A percentile compares a stretch with the other conserved stretches of the same genome.
These are phyloP conservation scores for Drosophila subobscura DNA, from an alignment of 1,140 invertebrate species.

Conservation along the genomic window DNA sequence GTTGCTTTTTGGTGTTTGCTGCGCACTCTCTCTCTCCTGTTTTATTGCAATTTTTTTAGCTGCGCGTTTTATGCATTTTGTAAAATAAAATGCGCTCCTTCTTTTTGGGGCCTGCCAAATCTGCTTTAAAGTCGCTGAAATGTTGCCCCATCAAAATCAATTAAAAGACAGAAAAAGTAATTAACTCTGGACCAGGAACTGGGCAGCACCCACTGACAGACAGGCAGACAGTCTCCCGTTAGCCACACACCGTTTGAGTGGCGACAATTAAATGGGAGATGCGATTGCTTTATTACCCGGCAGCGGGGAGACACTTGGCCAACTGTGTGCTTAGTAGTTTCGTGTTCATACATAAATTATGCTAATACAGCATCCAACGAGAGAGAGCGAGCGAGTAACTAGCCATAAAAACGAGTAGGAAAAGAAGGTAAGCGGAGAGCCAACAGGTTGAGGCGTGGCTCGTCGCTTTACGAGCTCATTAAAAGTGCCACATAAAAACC, in stretches of 20 bases:
- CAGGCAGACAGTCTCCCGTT: too few relatives aligned
- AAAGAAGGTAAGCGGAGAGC: conserved; percentile 32
- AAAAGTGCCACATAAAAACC: conserved; percentile 68
- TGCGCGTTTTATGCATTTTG: conserved; percentile 63
- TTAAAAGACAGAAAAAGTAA: too few relatives aligned
- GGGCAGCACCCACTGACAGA: too few relatives aligned
- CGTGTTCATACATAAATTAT: conserved; percentile 80
- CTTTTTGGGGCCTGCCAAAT: too few relatives aligned
- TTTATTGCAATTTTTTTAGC: conserved; percentile 61
- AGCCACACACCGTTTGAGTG: conserved; percentile 18
- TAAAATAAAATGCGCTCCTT: conserved; percentile 72
- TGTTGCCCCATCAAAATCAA: too few relatives aligned
- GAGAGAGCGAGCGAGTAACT: conserved; percentile 66
- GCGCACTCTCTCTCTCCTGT: conserved; percentile 1
- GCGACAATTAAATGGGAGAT: conserved; percentile 28
- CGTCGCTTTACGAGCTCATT: conserved; percentile 69
- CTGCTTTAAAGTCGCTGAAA: too few relatives aligned
- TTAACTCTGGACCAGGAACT: too few relatives aligned
- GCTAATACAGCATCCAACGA: conserved; percentile 74
- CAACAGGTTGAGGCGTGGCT: conserved; percentile 8
- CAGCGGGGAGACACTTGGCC: conserved; percentile 43
- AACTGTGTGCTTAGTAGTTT: conserved; percentile 62
- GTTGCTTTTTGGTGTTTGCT: conserved; percentile 25
- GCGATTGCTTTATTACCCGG: conserved; percentile 50
- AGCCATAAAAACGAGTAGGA: conserved; percentile 57